These are phyloP conservation scores for Triplophysa tibetana DNA, from an alignment of 2,113 vertebrate species.

Conservation along the genomic window DNA sequence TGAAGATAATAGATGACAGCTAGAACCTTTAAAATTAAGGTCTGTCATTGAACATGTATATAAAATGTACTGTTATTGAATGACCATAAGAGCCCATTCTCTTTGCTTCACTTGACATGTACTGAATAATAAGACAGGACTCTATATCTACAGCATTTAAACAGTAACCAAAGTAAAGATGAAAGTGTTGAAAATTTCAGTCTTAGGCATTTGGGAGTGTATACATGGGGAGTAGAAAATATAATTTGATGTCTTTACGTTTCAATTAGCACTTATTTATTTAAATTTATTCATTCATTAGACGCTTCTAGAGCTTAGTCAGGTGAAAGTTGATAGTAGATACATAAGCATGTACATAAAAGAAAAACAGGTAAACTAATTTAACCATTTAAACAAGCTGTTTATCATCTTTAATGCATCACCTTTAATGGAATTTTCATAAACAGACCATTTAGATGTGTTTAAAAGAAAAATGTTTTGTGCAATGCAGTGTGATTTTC, in stretches of 20 bases:
- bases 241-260: too few species aligned
- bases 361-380: background rate
- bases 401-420: too few species aligned
- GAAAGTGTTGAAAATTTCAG: background rate
- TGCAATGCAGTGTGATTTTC: background rate
- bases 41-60: background rate
- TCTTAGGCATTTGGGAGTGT: too few species aligned
- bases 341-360: too few species aligned
- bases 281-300: too few species aligned
- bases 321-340: too few species aligned
- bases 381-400: background rate
- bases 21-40: slow-evolving; percentile 30
- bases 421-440: background rate
- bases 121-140: background rate
- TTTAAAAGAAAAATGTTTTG: too few species aligned
- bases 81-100: background rate
- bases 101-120: slow-evolving; percentile 7
- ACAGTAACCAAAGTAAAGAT: slow-evolving; percentile 15
- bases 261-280: too few species aligned
- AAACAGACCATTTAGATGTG: background rate
- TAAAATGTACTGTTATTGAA: slow-evolving; percentile 32
- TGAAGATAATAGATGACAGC: slow-evolving; percentile 33
- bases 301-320: too few species aligned
- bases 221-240: too few species aligned
- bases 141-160: background rate